Evolutionary conservation across 2,888 invertebrate species (phyloP), one percentile per base, ranked within the genome.

Genomic region (Lycia hirtaria): DNA sequence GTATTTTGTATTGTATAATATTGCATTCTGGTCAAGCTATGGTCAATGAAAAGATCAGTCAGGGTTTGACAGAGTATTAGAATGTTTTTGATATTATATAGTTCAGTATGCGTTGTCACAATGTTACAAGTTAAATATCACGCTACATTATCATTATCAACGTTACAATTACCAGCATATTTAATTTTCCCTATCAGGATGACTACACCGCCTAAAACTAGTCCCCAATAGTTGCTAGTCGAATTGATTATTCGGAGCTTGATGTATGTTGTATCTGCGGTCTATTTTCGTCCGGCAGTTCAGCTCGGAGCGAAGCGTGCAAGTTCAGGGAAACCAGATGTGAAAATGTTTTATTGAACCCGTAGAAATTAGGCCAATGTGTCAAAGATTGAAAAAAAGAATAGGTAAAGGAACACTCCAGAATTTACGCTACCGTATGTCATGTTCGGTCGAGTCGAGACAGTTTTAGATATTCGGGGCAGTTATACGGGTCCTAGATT

Each of bases 261-360:
- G 65, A 72, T 77, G 76, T 72, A 75, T 76, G 76, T 74, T 67
- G 52, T 62, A 70, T 72, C 72, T 67, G 69, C 66, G 64, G 69
- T 78, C 82, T 85, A 85, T 85, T 85, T 83, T 71, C 22, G 78
- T 67, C 20, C 67, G 62, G 58, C 65, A 69, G 67, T 65, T 66
- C 72, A 69, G 73, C 73, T 73, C 73, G 67, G 70, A 67, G 73
- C 75, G 75, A 68, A 72, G 75, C 79, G 83, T 69, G 80, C 88
- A 89, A 88, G 88, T 89, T 89, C 89, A 88, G 80, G 88, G 87
- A 88, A 88, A 85, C 75, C 75, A 79, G 81, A 78, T 76, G 74
- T 72, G 81, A 79, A 80, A 81, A 83, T 81, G 80, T 81, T 83
- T 81, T 85, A 84, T 83, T 79, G 79, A 82, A 82, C 83, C 76